phyloP scores from a whole-genome alignment of 2,113 vertebrate species.

The Rhagologus leucostigma region DNA sequence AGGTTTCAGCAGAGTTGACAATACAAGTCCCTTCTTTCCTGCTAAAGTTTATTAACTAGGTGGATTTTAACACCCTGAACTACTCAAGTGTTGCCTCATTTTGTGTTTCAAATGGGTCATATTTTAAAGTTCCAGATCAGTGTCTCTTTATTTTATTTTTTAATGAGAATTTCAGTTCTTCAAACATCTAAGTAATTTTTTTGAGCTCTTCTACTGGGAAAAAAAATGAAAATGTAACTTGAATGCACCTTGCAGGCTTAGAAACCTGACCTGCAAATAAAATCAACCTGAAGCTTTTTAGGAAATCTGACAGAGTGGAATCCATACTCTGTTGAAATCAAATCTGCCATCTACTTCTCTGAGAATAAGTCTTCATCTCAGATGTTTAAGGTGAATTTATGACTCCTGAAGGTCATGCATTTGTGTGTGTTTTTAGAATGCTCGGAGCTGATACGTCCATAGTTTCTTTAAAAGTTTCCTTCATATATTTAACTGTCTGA shows the following conservation, averaged over 20 bases:
- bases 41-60: neutral
- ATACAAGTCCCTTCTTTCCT: neutral
- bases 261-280: conserved; percentile 9
- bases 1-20: neutral
- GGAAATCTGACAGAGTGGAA: neutral
- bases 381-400: neutral
- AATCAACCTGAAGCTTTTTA: conserved; percentile 1
- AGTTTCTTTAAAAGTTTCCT: neutral
- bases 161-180: neutral
- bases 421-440: neutral
- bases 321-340: conserved; percentile 10
- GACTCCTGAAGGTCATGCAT: neutral
- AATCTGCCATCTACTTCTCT: conserved; percentile 1
- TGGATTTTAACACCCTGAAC: neutral
- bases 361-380: conserved; percentile 4
- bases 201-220: neutral
- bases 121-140: neutral
- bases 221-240: neutral
- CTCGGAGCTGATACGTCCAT: neutral
- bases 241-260: neutral
- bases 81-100: neutral
- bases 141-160: neutral
- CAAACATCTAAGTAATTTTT: neutral
- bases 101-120: neutral
- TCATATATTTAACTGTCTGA: neutral